These are phyloP conservation scores for silkworm (Bombyx mori) DNA, from an alignment of 1,140 invertebrate genomes.

Conservation along the genomic window DNA sequence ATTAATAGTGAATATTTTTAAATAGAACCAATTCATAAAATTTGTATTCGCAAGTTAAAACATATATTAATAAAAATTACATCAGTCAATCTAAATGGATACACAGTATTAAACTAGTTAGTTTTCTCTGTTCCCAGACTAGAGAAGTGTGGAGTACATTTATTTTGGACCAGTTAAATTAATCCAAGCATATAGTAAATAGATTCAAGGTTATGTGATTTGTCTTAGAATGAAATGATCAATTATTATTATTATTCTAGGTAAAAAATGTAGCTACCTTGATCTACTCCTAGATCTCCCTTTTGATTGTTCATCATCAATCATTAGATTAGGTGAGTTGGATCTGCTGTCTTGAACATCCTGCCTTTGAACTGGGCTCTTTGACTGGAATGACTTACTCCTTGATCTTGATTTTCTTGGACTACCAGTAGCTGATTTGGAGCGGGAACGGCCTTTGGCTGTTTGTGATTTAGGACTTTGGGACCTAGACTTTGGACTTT, in stretches of 20 bases:
- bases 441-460: constrained; percentile 42
- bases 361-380: constrained; percentile 50
- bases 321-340: constrained; percentile 73
- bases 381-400: constrained; percentile 51
- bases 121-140: neutral
- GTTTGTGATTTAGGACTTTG: constrained; percentile 25
- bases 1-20: too few relatives aligned
- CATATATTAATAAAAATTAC: too few relatives aligned
- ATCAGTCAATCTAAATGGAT: too few relatives aligned
- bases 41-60: too few relatives aligned
- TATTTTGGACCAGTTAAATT: too few relatives aligned
- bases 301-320: constrained; percentile 63
- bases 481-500: constrained; percentile 34
- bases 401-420: constrained; percentile 53
- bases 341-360: constrained; percentile 67
- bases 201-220: too few relatives aligned
- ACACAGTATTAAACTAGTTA: too few relatives aligned
- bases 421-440: constrained; percentile 42
- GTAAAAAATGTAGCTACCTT: constrained; percentile 28
- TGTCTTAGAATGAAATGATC: too few relatives aligned
- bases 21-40: too few relatives aligned
- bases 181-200: too few relatives aligned
- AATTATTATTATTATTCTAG: too few relatives aligned
- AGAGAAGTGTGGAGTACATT: too few relatives aligned
- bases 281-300: constrained; percentile 52